Percentiles rank a stretch among this genome's conserved stretches.
These are phyloP conservation scores for Ophioninae sp. DNA, from an alignment of 2,888 invertebrate genomes.

Conservation along the genomic window DNA sequence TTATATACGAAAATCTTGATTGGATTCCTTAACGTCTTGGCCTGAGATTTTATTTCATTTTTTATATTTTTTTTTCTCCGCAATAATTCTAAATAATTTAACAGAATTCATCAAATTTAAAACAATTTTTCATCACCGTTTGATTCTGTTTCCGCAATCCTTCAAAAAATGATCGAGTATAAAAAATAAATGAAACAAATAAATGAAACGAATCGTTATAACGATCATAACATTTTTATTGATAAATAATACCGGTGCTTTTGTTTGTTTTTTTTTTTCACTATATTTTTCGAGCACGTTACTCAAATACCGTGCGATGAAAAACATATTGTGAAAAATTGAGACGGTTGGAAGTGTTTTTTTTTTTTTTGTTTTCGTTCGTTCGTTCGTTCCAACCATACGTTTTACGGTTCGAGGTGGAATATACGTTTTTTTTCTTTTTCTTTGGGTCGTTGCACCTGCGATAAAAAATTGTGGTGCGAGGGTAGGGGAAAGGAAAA, in stretches of 20 bases:
- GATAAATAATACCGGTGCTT: too few species aligned
- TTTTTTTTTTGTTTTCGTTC: too few species aligned
- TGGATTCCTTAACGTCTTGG: slow-evolving; percentile 60
- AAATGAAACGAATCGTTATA: too few species aligned
- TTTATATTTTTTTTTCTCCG: slow-evolving; percentile 1
- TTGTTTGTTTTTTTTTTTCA: neutral
- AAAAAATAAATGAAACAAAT: too few species aligned
- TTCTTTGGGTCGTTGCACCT: slow-evolving; percentile 16
- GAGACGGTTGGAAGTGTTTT: neutral
- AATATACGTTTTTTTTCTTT: neutral
- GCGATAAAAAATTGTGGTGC: slow-evolving; percentile 14
- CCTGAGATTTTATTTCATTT: slow-evolving; percentile 28
- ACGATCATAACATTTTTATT: too few species aligned
- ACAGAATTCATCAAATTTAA: too few species aligned
- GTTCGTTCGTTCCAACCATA: neutral
- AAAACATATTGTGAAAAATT: slow-evolving; percentile 10
- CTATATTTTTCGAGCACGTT: neutral
- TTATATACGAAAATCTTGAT: slow-evolving; percentile 46
- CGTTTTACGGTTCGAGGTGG: neutral
- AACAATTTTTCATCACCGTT: too few species aligned
- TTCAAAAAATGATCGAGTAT: too few species aligned
- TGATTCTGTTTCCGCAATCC: too few species aligned
- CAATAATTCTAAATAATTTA: too few species aligned
- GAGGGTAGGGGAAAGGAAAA: neutral
- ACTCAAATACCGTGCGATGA: neutral